Evolutionary conservation across 2,888 invertebrate genomes (phyloP).

Genomic region (Formica aserva): DNA sequence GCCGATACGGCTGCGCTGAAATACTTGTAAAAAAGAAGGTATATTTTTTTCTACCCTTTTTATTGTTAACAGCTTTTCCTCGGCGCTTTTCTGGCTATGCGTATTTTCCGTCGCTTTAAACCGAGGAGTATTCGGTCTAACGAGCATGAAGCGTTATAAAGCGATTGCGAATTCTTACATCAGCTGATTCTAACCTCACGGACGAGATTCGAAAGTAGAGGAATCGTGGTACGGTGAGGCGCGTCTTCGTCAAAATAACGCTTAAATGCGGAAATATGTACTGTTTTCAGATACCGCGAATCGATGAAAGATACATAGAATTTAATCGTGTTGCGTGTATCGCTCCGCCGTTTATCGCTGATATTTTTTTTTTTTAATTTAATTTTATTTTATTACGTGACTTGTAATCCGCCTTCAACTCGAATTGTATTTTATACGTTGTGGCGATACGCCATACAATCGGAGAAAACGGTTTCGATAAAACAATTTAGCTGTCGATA

Average conservation of each 20-base stretch:
- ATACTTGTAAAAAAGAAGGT: neutral
- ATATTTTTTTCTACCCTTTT: neutral
- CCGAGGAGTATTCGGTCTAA: slow-evolving; percentile 22
- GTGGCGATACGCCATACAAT: slow-evolving; percentile 10
- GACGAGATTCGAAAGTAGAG: slow-evolving; percentile 70
- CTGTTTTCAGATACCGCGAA: neutral
- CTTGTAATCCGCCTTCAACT: slow-evolving; percentile 3
- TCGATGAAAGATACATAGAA: slow-evolving; percentile 3
- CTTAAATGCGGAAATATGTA: slow-evolving; percentile 36
- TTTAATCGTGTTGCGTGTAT: neutral
- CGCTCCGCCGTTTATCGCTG: neutral
- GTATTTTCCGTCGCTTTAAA: neutral
- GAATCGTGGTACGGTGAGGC: slow-evolving; percentile 60
- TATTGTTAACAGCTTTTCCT: neutral
- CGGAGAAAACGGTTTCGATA: slow-evolving; percentile 14
- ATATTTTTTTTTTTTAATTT: slow-evolving; percentile 7
- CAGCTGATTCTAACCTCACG: slow-evolving; percentile 67
- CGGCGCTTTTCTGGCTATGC: neutral
- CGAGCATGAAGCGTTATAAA: slow-evolving; percentile 41
- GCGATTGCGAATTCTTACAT: slow-evolving; percentile 56
- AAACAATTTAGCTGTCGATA: slow-evolving; percentile 17
- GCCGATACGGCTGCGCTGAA: neutral
- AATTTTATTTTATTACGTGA: neutral
- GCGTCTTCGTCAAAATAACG: slow-evolving; percentile 65
- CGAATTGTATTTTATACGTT: slow-evolving; percentile 15